Evolutionary conservation across 2,888 invertebrate genomes (phyloP), one percentile per base, ranked within the genome.

Genomic region (Podotricha telesiphe): DNA sequence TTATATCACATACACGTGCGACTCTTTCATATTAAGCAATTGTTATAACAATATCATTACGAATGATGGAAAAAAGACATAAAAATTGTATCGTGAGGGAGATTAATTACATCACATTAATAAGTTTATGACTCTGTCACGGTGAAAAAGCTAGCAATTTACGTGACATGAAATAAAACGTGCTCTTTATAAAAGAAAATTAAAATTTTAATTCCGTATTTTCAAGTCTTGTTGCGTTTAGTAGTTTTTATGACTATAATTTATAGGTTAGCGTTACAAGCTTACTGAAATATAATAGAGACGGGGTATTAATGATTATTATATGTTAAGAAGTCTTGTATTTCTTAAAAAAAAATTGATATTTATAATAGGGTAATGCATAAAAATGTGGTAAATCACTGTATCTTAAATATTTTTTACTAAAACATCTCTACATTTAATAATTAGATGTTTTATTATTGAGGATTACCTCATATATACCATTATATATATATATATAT

Each of bases 111-210:
- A 65, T 64, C 66, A 65, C 76, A 76, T 76, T 77, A 74, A 77
- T 77, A 77, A 75, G 74, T 74, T 77, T 75, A 76, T 75, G 76
- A 77, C 73, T 75, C 72, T 73, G 75, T 70, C 73, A 69, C 76
- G 51, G 73, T 75, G 74, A 74, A 76, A 74, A 75, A 75, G 74
- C 73, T 74, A 69, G 74, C 71, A 74, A 74, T 76, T 76, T 74
- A 75, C 74, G 72, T 69, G 76, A 76, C 74, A 75, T 68, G 76
- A 71, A 74, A 72, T 74, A 73, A 73, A 75, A 67, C 75, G 73
- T 62, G 69, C 66, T 72, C 68, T 71, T 74, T 70, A 65, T 71
- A 69, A 62, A 73, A 66, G 69, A 63, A 70, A 63, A 72, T 72
- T 70, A 70, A 69, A 73, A 71, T 73, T 74, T 68, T 74, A 70